Evolutionary conservation across 1,140 invertebrate species (phyloP), one percentile per base, ranked within the genome.

Genomic region (Octopus bimaculoides): DNA sequence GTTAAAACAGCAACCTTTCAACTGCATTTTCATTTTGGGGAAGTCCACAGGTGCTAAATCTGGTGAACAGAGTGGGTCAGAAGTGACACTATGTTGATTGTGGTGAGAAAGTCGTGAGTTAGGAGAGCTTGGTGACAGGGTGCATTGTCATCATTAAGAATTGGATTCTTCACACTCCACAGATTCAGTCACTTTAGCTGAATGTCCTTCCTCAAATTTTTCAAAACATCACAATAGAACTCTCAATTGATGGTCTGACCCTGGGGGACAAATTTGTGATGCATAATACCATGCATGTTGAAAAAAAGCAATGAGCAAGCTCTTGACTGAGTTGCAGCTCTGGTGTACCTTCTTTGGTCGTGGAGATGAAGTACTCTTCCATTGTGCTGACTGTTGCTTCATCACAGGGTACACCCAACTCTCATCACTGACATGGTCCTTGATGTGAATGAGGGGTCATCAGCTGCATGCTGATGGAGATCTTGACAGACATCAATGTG

Each of bases 271-370:
- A 2, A 66, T n/a, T 66, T 3, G 3, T 66, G 61, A 66, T 66
- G 1, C 12, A 66, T n/a, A n/a, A 66, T 66, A n/a, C 61, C 61
- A 12, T 14, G 12, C 61, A 12, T 14, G 3, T 41, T 66, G 12
- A 66, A 66, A 66, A 66, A 66, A n/a, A n/a, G 3, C 61, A n/a
- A 66, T 66, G 12, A 66, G n/a, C 61, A 66, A 14, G 12, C 12
- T n/a, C n/a, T 66, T 66, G 12, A 66, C 3, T 1, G 12, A 14
- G 12, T 1, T 14, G 61, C 61, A n/a, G n/a, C 61, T 66, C 61
- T 66, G 61, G n/a, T 66, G 61, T 66, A n/a, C 61, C n/a, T 41
- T 66, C n/a, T 66, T 66, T n/a, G 61, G 61, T 66, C n/a, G 61
- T n/a, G 61, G 61, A 12, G 61, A 66, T 66, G 61, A 66, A 14